phyloP scores from a whole-genome alignment of 2,113 vertebrate species.

The Smithornis capensis region DNA sequence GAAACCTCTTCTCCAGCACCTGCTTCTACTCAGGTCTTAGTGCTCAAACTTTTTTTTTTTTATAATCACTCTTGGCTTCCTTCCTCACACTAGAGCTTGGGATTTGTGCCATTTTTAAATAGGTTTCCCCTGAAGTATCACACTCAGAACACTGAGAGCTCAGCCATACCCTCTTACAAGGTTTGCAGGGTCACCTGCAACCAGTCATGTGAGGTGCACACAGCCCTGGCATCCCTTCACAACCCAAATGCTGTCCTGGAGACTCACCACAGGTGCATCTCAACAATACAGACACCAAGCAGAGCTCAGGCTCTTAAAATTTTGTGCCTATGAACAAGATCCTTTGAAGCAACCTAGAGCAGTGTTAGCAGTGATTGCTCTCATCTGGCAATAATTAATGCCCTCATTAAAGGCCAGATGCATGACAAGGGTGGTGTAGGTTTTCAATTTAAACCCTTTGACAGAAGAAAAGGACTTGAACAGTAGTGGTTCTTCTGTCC shows the following conservation, averaged over 20 bases:
- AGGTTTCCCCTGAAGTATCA: neutral
- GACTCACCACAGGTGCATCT: fast-evolving
- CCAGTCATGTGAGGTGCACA: fast-evolving
- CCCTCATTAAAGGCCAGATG: neutral
- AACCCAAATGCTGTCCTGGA: neutral
- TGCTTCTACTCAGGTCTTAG: too few species aligned
- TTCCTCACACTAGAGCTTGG: fast-evolving
- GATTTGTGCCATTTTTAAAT: fast-evolving
- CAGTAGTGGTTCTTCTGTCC: neutral
- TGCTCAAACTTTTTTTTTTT: fast-evolving
- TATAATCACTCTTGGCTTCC: neutral
- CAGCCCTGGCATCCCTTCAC: neutral
- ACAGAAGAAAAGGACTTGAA: neutral
- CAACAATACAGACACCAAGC: fast-evolving
- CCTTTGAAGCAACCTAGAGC: neutral
- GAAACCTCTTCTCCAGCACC: neutral
- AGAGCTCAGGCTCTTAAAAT: fast-evolving
- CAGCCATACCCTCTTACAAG: too few species aligned
- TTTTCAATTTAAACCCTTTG: neutral
- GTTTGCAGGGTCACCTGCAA: fast-evolving
- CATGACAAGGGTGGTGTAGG: neutral
- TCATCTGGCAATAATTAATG: neutral
- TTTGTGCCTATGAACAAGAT: fast-evolving
- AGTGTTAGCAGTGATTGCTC: neutral
- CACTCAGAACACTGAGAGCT: neutral